Percentiles rank a stretch among this genome's conserved stretches.
phyloP scores from a whole-genome alignment of 2,888 invertebrate genomes.

The Drosophila cracens region DNA sequence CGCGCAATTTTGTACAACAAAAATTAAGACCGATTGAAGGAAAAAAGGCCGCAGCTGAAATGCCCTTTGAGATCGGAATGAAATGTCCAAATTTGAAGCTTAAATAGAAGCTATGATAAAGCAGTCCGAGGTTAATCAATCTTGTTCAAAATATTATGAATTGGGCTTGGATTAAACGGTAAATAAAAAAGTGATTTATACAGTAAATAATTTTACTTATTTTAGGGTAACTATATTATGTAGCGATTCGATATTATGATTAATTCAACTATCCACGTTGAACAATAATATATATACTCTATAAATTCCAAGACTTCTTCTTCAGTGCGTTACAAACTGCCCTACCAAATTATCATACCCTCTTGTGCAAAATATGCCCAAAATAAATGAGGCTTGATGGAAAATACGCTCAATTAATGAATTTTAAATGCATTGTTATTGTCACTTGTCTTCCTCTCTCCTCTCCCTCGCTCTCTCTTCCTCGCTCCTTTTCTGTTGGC shows the following conservation, averaged over 20 bases:
- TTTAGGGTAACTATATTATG: background rate
- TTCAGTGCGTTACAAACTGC: background rate
- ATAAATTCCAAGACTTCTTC: background rate
- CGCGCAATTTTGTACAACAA: conserved; percentile 25
- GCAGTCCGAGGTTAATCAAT: background rate
- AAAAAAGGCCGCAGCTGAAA: too few relatives aligned
- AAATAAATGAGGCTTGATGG: conserved; percentile 18
- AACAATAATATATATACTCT: background rate
- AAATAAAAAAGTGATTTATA: background rate
- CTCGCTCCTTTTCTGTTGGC: background rate
- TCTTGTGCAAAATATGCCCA: background rate
- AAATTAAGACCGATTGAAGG: background rate
- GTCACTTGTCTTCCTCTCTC: conserved; percentile 37
- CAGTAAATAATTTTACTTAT: background rate
- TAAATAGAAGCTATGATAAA: background rate
- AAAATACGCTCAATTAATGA: conserved; percentile 73
- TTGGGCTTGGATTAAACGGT: background rate
- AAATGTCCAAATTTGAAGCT: background rate
- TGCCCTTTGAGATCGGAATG: background rate
- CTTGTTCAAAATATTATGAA: background rate
- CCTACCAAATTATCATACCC: background rate
- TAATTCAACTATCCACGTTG: background rate
- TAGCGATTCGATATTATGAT: too few relatives aligned
- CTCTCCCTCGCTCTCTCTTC: background rate
- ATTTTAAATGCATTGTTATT: conserved; percentile 75